These are phyloP conservation scores for Ditylenchus weischeri DNA, from an alignment of 2,888 invertebrate species.

Conservation along the genomic window DNA sequence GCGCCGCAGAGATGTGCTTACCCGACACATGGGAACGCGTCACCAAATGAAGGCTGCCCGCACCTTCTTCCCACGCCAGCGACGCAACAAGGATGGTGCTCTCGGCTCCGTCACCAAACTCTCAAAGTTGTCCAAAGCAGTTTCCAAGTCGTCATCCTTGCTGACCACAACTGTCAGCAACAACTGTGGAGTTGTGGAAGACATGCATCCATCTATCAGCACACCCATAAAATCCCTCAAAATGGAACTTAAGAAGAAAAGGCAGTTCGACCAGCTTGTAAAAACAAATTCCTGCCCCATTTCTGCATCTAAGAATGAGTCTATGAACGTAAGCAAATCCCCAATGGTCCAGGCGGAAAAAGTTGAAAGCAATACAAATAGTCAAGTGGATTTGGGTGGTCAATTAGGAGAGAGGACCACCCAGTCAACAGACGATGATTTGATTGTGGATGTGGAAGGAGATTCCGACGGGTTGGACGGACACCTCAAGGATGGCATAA, in stretches of 20 bases:
- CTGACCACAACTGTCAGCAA: neutral
- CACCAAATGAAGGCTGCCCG: slow-evolving; percentile 41
- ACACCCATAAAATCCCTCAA: neutral
- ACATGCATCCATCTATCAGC: neutral
- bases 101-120: neutral
- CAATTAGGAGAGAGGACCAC: too few species aligned
- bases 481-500: too few species aligned
- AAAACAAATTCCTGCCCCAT: slow-evolving; percentile 9
- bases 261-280: slow-evolving; percentile 5
- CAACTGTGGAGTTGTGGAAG: neutral
- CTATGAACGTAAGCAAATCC: neutral
- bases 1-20: slow-evolving; percentile 54
- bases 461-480: neutral
- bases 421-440: neutral
- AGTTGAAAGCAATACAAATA: neutral
- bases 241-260: neutral
- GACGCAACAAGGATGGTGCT: slow-evolving; percentile 6
- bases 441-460: slow-evolving; percentile 2
- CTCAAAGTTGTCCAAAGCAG: neutral
- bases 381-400: neutral
- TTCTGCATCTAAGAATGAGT: neutral
- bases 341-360: too few species aligned
- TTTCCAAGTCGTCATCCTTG: neutral
- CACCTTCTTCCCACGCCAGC: slow-evolving; percentile 21
- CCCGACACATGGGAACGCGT: slow-evolving; percentile 54